Percentiles rank a stretch among this genome's conserved stretches.
Conservation (phyloP, 1,140 invertebrate genomes). For the Magallana gigas region DNA sequence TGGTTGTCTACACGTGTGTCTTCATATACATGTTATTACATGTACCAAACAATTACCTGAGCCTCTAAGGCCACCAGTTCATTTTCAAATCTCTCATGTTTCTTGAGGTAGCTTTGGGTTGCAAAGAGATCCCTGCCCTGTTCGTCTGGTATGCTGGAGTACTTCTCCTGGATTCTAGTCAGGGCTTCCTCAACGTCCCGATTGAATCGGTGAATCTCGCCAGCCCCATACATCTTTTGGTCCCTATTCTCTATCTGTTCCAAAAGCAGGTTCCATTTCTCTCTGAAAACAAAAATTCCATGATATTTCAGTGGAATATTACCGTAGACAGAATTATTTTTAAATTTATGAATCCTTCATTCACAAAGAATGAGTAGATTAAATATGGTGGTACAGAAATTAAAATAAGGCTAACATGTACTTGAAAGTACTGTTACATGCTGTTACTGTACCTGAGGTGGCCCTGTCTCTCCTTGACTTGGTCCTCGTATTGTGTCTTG, state of each 20-base stretch:
- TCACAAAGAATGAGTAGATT: too few relatives aligned
- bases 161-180: constrained; percentile 93
- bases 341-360: too few relatives aligned
- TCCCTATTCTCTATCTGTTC: constrained; percentile 92
- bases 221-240: constrained; percentile 92
- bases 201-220: constrained; percentile 97
- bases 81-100: constrained; percentile 97
- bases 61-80: constrained; percentile 96
- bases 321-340: too few relatives aligned
- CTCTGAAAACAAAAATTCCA: constrained; percentile 79
- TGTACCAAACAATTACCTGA: constrained; percentile 82
- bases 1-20: too few relatives aligned
- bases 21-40: too few relatives aligned
- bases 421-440: neutral
- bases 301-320: too few relatives aligned
- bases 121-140: constrained; percentile 93
- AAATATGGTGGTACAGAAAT: too few relatives aligned
- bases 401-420: neutral
- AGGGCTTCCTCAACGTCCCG: constrained; percentile 96
- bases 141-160: constrained; percentile 90
- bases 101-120: constrained; percentile 89
- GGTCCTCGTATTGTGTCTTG: constrained; percentile 92
- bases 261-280: constrained; percentile 92
- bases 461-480: constrained; percentile 90
- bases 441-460: constrained; percentile 83